Conservation (phyloP, 2,113 vertebrate genomes). For the Hirundichthys speculiger region DNA sequence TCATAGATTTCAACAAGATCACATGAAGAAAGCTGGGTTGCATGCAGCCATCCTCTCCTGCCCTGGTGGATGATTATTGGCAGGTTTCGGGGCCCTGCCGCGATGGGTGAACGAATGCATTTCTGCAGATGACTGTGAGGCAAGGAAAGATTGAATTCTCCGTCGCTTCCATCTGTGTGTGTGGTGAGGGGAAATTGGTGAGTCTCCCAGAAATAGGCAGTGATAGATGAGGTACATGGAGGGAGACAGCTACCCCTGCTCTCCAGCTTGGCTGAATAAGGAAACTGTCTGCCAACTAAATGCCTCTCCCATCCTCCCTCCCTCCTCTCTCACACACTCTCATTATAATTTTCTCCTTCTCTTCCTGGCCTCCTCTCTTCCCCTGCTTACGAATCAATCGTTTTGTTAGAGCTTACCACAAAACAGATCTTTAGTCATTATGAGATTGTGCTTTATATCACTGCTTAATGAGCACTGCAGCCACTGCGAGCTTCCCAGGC, state of each 20-base stretch:
- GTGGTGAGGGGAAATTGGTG: slow-evolving; percentile 47
- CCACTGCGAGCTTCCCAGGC: slow-evolving; percentile 63
- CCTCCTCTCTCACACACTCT: slow-evolving; percentile 54
- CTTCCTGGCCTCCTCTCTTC: slow-evolving; percentile 58
- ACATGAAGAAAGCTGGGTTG: slow-evolving; percentile 62
- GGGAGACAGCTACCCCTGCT: slow-evolving; percentile 76
- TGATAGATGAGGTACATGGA: slow-evolving; percentile 82
- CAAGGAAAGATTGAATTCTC: slow-evolving; percentile 77
- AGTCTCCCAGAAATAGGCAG: slow-evolving; percentile 76
- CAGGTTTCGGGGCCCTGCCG: slow-evolving; percentile 62
- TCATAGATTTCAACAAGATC: slow-evolving; percentile 74
- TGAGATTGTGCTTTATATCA: slow-evolving; percentile 73
- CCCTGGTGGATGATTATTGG: slow-evolving; percentile 56
- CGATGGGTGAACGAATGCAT: slow-evolving; percentile 70
- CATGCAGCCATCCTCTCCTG: slow-evolving; percentile 63
- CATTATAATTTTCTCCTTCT: slow-evolving; percentile 72
- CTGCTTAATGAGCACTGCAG: slow-evolving; percentile 75
- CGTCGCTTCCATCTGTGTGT: slow-evolving; percentile 57
- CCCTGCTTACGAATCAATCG: slow-evolving; percentile 77
- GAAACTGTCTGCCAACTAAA: slow-evolving; percentile 78
- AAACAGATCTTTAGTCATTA: slow-evolving; percentile 80
- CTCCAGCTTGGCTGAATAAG: slow-evolving; percentile 80
- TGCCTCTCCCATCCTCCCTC: slow-evolving; percentile 50
- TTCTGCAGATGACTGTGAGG: slow-evolving; percentile 77
- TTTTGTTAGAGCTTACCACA: slow-evolving; percentile 79